Conservation (phyloP, 2,888 invertebrate genomes). For the Hypomecis punctinalis region DNA sequence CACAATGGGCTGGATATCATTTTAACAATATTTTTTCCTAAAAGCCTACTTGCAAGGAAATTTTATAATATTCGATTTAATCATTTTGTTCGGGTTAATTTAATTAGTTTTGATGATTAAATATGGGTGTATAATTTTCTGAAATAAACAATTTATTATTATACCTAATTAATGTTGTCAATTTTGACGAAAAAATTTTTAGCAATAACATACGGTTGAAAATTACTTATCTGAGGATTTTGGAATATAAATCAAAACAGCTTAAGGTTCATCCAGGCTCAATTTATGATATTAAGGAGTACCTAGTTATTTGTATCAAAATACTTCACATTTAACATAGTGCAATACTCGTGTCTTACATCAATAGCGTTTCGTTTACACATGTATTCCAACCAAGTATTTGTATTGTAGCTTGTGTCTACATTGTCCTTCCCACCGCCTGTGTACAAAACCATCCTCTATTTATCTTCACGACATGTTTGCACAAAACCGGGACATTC, state of each 20-base stretch:
- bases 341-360: constrained; percentile 47
- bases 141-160: too few species aligned
- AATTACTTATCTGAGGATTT: background rate
- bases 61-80: too few species aligned
- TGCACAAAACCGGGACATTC: constrained; percentile 69
- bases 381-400: constrained; percentile 49
- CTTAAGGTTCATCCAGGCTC: background rate
- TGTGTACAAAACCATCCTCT: constrained; percentile 64
- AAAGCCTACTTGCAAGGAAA: too few species aligned
- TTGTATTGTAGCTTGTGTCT: constrained; percentile 53
- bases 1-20: too few species aligned
- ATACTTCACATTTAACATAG: constrained; percentile 8
- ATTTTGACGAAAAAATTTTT: too few species aligned
- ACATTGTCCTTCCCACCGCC: constrained; percentile 61
- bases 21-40: too few species aligned
- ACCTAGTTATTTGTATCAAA: background rate
- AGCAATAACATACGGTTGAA: too few species aligned
- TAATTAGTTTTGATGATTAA: too few species aligned
- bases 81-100: too few species aligned
- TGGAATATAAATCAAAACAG: background rate
- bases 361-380: constrained; percentile 60
- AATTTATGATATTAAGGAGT: too few species aligned
- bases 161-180: too few species aligned
- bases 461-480: constrained; percentile 66
- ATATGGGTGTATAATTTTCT: too few species aligned